A percentile compares a stretch with the other conserved stretches of the same genome.
Conservation (phyloP, 2,888 invertebrate genomes). For the Malacosoma neustria region DNA sequence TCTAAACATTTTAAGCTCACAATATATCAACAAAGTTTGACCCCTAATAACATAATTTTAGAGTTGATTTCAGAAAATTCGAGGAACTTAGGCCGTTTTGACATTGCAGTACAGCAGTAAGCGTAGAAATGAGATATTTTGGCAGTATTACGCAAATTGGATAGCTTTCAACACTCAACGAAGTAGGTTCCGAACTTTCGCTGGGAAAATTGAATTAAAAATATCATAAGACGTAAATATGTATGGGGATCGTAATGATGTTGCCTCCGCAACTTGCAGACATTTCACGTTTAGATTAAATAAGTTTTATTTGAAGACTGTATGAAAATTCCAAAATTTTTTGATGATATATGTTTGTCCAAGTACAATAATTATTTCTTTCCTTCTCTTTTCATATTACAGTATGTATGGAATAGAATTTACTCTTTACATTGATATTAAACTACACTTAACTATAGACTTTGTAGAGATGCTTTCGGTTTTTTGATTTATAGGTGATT, state of each 20-base stretch:
- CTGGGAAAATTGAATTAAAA: conserved; percentile 74
- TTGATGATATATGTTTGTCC: neutral
- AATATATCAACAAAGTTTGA: conserved; percentile 13
- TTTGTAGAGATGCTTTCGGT: too few species aligned
- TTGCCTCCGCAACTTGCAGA: conserved; percentile 34
- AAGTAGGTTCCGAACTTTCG: conserved; percentile 73
- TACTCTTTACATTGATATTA: too few species aligned
- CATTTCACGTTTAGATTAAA: conserved; percentile 29
- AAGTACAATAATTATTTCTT: too few species aligned
- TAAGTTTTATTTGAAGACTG: conserved; percentile 26
- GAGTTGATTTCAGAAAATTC: conserved; percentile 17
- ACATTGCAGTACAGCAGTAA: conserved; percentile 38
- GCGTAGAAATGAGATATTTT: conserved; percentile 76
- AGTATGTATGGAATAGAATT: too few species aligned
- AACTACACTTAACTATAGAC: too few species aligned
- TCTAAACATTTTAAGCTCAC: conserved; percentile 28
- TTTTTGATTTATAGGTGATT: too few species aligned
- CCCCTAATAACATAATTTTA: conserved; percentile 16
- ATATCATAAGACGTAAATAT: conserved; percentile 72
- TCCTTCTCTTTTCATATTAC: too few species aligned
- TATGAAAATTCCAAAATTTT: conserved; percentile 9
- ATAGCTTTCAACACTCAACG: conserved; percentile 75
- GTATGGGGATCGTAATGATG: conserved; percentile 65
- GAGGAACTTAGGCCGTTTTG: conserved; percentile 27
- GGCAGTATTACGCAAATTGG: conserved; percentile 76